Percentiles rank a stretch among this genome's conserved stretches.
Conservation (phyloP, 2,797 vertebrate species). For the Smutsia gigantea region DNA sequence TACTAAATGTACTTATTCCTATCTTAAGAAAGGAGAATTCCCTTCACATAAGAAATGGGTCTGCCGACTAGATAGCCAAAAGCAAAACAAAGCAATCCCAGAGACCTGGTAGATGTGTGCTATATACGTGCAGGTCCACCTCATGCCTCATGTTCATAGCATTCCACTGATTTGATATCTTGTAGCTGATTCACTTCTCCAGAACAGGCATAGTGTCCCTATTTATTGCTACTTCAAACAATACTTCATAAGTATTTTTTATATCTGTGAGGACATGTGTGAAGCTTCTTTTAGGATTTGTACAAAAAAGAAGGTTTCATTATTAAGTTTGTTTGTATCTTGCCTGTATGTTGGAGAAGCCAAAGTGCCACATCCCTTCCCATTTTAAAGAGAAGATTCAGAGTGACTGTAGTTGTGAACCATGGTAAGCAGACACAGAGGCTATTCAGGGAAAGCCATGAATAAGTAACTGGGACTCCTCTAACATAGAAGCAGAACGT, state of each 20-base stretch:
- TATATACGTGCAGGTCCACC: neutral
- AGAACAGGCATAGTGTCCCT: neutral
- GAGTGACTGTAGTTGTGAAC: neutral
- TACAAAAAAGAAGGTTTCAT: neutral
- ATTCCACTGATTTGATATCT: neutral
- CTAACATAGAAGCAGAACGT: neutral
- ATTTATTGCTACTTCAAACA: constrained; percentile 12
- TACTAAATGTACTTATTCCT: neutral
- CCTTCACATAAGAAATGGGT: constrained; percentile 20
- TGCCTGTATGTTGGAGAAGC: neutral
- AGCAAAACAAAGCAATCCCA: neutral
- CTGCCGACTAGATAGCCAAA: neutral
- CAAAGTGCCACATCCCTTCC: neutral
- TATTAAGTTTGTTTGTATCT: neutral
- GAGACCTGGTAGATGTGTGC: neutral
- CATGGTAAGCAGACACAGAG: neutral
- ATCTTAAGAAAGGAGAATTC: neutral
- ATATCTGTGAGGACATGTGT: neutral
- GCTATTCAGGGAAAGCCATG: neutral
- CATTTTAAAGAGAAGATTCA: neutral
- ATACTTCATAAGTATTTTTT: constrained; percentile 29
- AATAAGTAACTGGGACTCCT: neutral
- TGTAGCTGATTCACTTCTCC: neutral
- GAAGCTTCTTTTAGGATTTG: neutral
- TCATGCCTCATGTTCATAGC: neutral